Evolutionary conservation across 2,888 invertebrate genomes (phyloP).

Genomic region (Scaptomyza caliginosa): DNA sequence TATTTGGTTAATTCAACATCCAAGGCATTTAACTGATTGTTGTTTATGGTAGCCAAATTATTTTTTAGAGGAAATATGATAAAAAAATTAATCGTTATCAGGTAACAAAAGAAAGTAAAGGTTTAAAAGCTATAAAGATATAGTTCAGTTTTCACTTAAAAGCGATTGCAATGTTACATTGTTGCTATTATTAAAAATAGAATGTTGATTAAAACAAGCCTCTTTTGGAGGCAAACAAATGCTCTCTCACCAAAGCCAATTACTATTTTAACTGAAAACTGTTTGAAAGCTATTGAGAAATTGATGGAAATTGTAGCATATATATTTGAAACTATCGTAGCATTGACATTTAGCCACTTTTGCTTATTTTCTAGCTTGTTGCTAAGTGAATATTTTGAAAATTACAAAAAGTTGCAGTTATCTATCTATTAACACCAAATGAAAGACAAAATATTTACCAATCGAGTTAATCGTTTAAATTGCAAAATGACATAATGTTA

Average conservation of each 20-base stretch:
- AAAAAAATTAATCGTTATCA: background rate
- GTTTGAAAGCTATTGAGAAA: too few species aligned
- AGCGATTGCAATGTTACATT: background rate
- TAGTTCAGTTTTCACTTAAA: background rate
- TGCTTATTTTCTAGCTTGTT: background rate
- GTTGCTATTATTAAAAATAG: background rate
- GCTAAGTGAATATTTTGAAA: slow-evolving; percentile 1
- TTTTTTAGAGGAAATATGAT: background rate
- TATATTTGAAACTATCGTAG: too few species aligned
- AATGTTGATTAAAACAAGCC: background rate
- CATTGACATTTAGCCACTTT: too few species aligned
- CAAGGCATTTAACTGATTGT: background rate
- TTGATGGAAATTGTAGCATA: too few species aligned
- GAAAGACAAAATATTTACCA: slow-evolving; percentile 45
- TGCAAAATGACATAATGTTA: background rate
- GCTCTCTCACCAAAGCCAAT: too few species aligned
- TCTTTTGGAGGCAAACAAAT: background rate
- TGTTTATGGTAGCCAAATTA: background rate
- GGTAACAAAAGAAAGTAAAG: background rate
- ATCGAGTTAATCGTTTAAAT: slow-evolving; percentile 1
- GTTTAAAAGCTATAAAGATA: background rate
- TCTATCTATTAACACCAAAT: slow-evolving; percentile 6
- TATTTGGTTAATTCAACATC: too few species aligned
- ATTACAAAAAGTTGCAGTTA: background rate
- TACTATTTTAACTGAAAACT: too few species aligned